A percentile compares a stretch with the other conserved stretches of the same genome.
Evolutionary conservation across 1,140 invertebrate genomes (phyloP).

Genomic region (Coenobita brevimanus): DNA sequence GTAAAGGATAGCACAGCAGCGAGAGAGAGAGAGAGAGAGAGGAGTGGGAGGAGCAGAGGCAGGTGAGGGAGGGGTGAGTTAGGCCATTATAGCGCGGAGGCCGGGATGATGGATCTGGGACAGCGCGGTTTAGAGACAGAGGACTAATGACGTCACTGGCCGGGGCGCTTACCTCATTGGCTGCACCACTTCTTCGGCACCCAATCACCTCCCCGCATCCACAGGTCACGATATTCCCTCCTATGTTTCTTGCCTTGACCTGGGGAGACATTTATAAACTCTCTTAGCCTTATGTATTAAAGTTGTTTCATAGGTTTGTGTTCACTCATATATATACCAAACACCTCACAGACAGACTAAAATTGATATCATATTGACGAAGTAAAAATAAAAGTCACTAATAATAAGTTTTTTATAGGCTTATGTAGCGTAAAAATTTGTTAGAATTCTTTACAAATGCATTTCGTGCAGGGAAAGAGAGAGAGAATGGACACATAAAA

Average conservation of each 20-base stretch:
- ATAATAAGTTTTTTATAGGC: too few relatives aligned
- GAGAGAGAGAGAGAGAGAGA: neutral
- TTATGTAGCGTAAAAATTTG: too few relatives aligned
- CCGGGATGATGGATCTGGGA: conserved; percentile 43
- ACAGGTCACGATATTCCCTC: conserved; percentile 35
- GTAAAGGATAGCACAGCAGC: too few relatives aligned
- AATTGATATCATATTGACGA: too few relatives aligned
- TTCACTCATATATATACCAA: too few relatives aligned
- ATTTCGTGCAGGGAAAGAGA: neutral
- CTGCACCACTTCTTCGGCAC: conserved; percentile 29
- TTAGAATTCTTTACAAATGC: too few relatives aligned
- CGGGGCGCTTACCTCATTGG: conserved; percentile 37
- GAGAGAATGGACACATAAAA: too few relatives aligned
- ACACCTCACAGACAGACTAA: too few relatives aligned
- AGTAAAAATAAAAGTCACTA: too few relatives aligned
- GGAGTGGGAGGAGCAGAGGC: neutral
- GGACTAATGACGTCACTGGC: conserved; percentile 42
- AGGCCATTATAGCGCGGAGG: conserved; percentile 22
- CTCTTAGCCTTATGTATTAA: too few relatives aligned
- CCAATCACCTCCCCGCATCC: conserved; percentile 31
- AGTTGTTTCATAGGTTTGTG: too few relatives aligned
- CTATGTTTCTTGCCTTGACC: conserved; percentile 45
- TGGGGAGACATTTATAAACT: too few relatives aligned
- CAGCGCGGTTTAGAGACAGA: conserved; percentile 51
- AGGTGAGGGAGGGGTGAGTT: conserved; percentile 21